A percentile compares a stretch with the other conserved stretches of the same genome.
phyloP scores from a whole-genome alignment of 2,888 invertebrate genomes.

The Argyra leucocephala region DNA sequence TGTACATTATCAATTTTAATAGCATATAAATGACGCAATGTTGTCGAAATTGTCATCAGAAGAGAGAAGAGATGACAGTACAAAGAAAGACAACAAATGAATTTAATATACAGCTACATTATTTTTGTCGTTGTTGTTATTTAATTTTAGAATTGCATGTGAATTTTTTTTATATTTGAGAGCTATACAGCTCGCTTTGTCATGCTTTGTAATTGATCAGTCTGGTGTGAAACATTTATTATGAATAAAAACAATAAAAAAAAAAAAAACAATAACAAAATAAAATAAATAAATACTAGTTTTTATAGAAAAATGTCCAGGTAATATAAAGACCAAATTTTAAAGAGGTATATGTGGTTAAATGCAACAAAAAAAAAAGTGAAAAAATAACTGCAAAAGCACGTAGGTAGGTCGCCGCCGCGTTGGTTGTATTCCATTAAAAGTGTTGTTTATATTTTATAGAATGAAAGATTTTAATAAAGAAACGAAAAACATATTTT shows the following conservation, averaged over 20 bases:
- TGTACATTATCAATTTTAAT: too few relatives aligned
- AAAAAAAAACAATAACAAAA: not conserved
- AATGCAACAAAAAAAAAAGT: not conserved
- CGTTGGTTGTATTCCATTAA: too few relatives aligned
- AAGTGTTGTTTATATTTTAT: too few relatives aligned
- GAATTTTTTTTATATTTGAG: not conserved
- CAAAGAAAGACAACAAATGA: too few relatives aligned
- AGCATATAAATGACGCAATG: not conserved
- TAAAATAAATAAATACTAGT: not conserved
- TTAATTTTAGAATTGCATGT: not conserved
- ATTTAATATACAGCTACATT: too few relatives aligned
- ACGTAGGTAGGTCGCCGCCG: not conserved
- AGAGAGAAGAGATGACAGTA: too few relatives aligned
- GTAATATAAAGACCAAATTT: not conserved
- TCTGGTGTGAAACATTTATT: not conserved
- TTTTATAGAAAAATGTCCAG: too few relatives aligned
- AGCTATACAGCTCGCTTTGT: not conserved
- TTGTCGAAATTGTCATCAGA: not conserved
- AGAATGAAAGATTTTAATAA: too few relatives aligned
- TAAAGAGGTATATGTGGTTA: not conserved
- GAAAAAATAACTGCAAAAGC: not conserved
- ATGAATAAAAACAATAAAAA: not conserved
- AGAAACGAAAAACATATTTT: too few relatives aligned
- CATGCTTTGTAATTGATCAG: conserved; percentile 5
- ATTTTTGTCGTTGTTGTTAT: too few relatives aligned